These are phyloP conservation scores for Poeciliopsis retropinna DNA, from an alignment of 2,113 vertebrate genomes.

Conservation along the genomic window DNA sequence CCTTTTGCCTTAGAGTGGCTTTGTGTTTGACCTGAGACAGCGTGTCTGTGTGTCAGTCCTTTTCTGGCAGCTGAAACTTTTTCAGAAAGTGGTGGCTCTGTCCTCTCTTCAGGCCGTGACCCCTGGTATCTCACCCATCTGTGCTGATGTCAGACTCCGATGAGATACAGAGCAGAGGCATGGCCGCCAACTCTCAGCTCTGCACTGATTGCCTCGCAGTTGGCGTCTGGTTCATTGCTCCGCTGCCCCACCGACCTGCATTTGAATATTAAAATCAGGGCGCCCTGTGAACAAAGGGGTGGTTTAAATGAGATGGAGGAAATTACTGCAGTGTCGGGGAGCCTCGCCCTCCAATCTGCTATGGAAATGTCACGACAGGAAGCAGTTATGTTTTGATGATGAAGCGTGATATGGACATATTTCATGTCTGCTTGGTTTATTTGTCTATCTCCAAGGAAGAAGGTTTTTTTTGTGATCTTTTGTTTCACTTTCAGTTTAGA, in stretches of 20 bases:
- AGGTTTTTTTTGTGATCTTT: constrained; percentile 17
- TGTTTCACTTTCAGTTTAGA: constrained; percentile 34
- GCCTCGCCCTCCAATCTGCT: constrained; percentile 54
- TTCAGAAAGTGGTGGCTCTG: background rate
- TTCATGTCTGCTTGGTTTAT: constrained; percentile 34
- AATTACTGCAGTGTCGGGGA: constrained; percentile 34
- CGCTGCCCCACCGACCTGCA: constrained; percentile 22
- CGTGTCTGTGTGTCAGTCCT: background rate
- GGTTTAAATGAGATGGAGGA: constrained; percentile 55
- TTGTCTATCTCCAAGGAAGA: constrained; percentile 57
- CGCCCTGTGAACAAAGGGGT: constrained; percentile 59
- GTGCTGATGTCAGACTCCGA: constrained; percentile 13
- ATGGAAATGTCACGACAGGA: constrained; percentile 68
- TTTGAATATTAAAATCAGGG: constrained; percentile 80
- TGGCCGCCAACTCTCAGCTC: background rate
- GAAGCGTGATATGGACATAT: constrained; percentile 43
- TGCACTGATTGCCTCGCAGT: constrained; percentile 31
- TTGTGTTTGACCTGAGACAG: background rate
- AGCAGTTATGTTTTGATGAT: constrained; percentile 61
- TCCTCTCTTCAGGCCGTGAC: constrained; percentile 6
- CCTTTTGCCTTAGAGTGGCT: background rate
- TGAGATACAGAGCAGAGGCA: constrained; percentile 6
- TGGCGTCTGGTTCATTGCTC: constrained; percentile 10
- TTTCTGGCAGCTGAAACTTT: background rate
- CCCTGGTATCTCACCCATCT: constrained; percentile 1